Conservation (phyloP, 1,140 invertebrate genomes). For the Choristoneura fumiferana region DNA sequence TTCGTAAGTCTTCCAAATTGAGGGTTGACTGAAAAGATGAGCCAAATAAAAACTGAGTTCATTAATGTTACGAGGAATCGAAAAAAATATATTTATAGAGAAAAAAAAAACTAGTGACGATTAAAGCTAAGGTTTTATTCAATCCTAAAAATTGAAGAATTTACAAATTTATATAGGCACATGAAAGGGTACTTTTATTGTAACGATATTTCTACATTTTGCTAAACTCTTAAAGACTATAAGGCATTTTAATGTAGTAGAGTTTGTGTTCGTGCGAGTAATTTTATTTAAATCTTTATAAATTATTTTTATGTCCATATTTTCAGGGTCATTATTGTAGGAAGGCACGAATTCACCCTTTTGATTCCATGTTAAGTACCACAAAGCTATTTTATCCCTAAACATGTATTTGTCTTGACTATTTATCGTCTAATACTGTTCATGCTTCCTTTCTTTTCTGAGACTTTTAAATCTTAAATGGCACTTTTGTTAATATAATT, state of each 20-base stretch:
- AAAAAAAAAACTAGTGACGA: constrained; percentile 7
- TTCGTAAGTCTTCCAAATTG: constrained; percentile 64
- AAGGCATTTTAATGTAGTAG: constrained; percentile 33
- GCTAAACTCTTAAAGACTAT: constrained; percentile 38
- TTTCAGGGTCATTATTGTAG: constrained; percentile 18
- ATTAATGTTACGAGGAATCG: constrained; percentile 48
- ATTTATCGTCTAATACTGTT: neutral
- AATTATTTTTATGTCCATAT: neutral
- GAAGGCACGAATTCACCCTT: constrained; percentile 9
- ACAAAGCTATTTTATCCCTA: neutral
- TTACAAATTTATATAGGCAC: constrained; percentile 39
- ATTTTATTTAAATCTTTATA: neutral
- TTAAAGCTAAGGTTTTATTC: constrained; percentile 27
- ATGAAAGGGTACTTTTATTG: constrained; percentile 48
- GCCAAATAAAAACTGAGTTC: constrained; percentile 52
- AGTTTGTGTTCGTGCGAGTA: neutral
- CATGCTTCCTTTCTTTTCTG: constrained; percentile 5
- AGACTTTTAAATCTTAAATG: neutral
- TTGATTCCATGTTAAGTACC: neutral
- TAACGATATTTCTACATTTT: constrained; percentile 43
- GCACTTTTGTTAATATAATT: too few relatives aligned
- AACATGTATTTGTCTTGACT: too few relatives aligned
- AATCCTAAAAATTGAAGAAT: constrained; percentile 33
- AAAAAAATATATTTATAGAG: constrained; percentile 34
- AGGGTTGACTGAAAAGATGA: constrained; percentile 58